Percentiles rank a stretch among this genome's conserved stretches.
phyloP scores from a whole-genome alignment of 1,140 invertebrate genomes.

The Oppia nitens region DNA sequence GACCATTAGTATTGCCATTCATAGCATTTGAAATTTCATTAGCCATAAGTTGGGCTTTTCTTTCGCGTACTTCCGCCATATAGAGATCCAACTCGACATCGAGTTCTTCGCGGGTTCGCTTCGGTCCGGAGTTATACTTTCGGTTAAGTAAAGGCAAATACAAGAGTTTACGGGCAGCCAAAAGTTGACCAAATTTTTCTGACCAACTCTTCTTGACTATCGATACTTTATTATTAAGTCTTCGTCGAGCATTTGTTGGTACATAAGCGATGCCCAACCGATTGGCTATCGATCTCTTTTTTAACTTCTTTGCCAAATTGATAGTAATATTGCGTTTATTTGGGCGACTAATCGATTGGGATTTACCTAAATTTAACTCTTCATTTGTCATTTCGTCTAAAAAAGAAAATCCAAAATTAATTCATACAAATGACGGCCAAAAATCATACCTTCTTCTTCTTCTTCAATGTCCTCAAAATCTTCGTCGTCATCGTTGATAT shows the following conservation, averaged over 20 bases:
- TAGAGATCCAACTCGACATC: background rate
- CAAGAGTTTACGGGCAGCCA: background rate
- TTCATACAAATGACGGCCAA: background rate
- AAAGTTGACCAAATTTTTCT: background rate
- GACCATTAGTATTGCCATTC: background rate
- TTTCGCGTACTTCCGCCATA: background rate
- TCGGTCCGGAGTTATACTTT: background rate
- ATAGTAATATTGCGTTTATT: background rate
- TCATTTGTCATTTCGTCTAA: background rate
- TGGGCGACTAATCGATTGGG: background rate
- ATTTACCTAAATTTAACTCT: background rate
- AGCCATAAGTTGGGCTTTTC: background rate
- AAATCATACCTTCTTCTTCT: background rate
- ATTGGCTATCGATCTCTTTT: background rate
- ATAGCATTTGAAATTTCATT: background rate
- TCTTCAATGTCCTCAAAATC: background rate
- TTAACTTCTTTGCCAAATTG: background rate
- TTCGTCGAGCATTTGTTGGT: background rate
- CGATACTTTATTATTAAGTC: background rate
- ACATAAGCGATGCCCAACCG: background rate
- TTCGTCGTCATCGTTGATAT: background rate
- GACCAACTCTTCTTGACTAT: background rate
- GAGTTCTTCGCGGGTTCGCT: background rate
- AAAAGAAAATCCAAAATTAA: background rate
- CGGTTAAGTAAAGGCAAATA: background rate